Percentiles rank a stretch among this genome's conserved stretches.
Conservation (phyloP, 2,113 vertebrate species). For the Ovis aries region DNA sequence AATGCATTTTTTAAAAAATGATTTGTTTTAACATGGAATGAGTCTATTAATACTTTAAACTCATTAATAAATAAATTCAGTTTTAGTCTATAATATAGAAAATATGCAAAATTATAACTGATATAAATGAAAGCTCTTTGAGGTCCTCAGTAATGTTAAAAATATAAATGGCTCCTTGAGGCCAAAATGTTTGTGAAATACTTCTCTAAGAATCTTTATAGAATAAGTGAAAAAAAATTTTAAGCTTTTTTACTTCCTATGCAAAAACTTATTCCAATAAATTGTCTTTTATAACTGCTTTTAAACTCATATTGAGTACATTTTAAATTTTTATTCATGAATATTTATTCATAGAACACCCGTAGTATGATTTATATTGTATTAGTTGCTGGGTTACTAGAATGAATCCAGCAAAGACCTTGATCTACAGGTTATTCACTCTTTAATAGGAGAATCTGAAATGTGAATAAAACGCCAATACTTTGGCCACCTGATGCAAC, state of each 20-base stretch:
- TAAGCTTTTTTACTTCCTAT: neutral
- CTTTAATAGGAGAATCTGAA: neutral
- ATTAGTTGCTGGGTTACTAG: neutral
- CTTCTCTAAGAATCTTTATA: neutral
- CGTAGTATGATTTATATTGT: neutral
- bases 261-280: neutral
- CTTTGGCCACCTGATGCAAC: no score
- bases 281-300: neutral
- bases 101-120: neutral
- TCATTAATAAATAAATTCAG: neutral
- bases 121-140: neutral
- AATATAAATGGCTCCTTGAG: neutral
- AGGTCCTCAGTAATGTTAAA: neutral
- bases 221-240: neutral
- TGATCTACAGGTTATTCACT: neutral
- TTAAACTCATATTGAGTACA: neutral
- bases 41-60: neutral
- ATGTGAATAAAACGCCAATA: neutral
- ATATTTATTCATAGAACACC: neutral
- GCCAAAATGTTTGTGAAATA: neutral
- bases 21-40: neutral
- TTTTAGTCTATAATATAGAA: neutral
- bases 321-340: neutral
- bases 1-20: neutral
- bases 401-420: neutral